Evolutionary conservation across 2,888 invertebrate species (phyloP).

Genomic region (Cenopis cana): DNA sequence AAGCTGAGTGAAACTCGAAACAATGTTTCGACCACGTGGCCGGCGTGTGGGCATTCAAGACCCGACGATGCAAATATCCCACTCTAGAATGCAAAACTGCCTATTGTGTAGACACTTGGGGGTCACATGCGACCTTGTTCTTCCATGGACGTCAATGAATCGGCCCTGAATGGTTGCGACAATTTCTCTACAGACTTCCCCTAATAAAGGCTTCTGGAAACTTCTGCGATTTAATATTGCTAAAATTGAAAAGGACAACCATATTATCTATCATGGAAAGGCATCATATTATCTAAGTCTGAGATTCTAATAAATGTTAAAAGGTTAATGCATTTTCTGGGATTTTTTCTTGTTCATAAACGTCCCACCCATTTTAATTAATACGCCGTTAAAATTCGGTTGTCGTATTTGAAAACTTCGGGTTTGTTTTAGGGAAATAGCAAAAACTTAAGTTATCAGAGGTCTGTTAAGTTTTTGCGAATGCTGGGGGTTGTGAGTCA

Average conservation of each 20-base stretch:
- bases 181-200: slow-evolving; percentile 50
- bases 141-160: neutral
- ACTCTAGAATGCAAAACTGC: slow-evolving; percentile 1
- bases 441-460: too few species aligned
- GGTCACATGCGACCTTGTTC: slow-evolving; percentile 7
- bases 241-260: neutral
- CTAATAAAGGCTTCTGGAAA: slow-evolving; percentile 18
- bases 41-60: slow-evolving; percentile 49
- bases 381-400: too few species aligned
- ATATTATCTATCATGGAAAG: too few species aligned
- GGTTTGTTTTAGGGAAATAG: too few species aligned
- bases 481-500: neutral
- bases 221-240: slow-evolving; percentile 3
- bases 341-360: too few species aligned
- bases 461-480: too few species aligned
- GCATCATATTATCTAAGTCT: too few species aligned
- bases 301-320: too few species aligned
- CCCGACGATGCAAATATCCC: slow-evolving; percentile 58
- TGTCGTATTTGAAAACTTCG: too few species aligned
- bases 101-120: neutral
- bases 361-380: too few species aligned
- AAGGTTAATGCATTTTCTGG: too few species aligned
- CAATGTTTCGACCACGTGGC: slow-evolving; percentile 34
- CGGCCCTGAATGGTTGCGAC: slow-evolving; percentile 24
- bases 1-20: slow-evolving; percentile 37